A percentile compares a stretch with the other conserved stretches of the same genome.
Evolutionary conservation across 2,888 invertebrate genomes (phyloP).

Genomic region (Notodonta dromedarius): DNA sequence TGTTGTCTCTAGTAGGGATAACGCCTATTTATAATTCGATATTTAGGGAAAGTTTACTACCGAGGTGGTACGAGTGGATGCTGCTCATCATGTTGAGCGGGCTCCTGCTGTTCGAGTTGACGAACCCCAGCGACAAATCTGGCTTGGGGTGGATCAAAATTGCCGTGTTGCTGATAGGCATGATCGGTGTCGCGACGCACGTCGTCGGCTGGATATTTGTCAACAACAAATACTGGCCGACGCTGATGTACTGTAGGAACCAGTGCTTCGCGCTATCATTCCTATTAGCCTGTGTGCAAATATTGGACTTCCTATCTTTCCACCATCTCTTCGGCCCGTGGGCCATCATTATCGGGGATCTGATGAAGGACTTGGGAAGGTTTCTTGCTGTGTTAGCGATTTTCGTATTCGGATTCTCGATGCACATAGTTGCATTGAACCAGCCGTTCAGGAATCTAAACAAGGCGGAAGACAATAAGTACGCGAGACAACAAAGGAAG

Average conservation of each 20-base stretch:
- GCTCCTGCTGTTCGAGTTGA: slow-evolving; percentile 96
- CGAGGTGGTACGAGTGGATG: slow-evolving; percentile 98
- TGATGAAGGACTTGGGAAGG: slow-evolving; percentile 96
- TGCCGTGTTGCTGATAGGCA: slow-evolving; percentile 93
- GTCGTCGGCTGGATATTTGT: slow-evolving; percentile 90
- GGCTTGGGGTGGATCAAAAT: slow-evolving; percentile 98
- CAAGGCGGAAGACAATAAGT: slow-evolving; percentile 85
- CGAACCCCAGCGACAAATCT: slow-evolving; percentile 98
- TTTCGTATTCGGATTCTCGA: slow-evolving; percentile 99
- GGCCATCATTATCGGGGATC: slow-evolving; percentile 99
- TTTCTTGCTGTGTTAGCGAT: slow-evolving; percentile 98
- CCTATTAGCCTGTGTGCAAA: slow-evolving; percentile 98
- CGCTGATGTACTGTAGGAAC: slow-evolving; percentile 96
- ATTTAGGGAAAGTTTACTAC: slow-evolving; percentile 90
- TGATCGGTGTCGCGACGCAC: slow-evolving; percentile 96
- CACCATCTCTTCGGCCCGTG: slow-evolving; percentile 99
- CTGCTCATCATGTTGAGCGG: slow-evolving; percentile 97
- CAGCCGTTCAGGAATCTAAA: slow-evolving; percentile 93
- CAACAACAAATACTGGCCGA: slow-evolving; percentile 90
- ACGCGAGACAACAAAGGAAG: slow-evolving; percentile 81
- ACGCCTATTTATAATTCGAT: slow-evolving; percentile 93
- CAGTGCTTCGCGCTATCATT: slow-evolving; percentile 98
- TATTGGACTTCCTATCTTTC: slow-evolving; percentile 98
- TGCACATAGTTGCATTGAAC: slow-evolving; percentile 98
- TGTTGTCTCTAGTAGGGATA: slow-evolving; percentile 95